Evolutionary conservation across 2,113 vertebrate species (phyloP).

Genomic region (Hippopotamus amphibius): DNA sequence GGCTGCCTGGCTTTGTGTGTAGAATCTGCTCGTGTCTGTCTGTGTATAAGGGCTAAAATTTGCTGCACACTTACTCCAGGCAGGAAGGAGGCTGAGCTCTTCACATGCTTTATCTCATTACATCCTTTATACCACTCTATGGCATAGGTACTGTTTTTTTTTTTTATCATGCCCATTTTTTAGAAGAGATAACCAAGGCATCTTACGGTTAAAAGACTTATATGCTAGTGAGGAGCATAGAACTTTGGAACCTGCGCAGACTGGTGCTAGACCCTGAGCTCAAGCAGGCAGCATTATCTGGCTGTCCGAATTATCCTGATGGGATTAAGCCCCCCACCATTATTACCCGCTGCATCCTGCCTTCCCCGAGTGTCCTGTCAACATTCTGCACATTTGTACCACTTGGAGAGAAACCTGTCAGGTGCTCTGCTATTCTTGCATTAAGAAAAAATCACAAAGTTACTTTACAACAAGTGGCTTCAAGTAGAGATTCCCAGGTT

Average conservation of each 20-base stretch:
- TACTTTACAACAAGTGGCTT: neutral
- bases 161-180: constrained; percentile 14
- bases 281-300: neutral
- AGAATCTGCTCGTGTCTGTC: neutral
- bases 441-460: constrained; percentile 34
- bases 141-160: neutral
- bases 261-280: neutral
- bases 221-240: neutral
- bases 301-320: neutral
- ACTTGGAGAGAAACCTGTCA: neutral
- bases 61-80: neutral
- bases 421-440: neutral
- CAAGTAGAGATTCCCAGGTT: constrained; percentile 32
- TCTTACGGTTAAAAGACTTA: constrained; percentile 32
- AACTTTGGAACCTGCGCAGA: neutral
- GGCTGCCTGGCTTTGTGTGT: neutral
- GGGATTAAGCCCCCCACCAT: neutral
- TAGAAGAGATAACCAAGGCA: constrained; percentile 25
- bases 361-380: neutral
- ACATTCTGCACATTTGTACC: neutral
- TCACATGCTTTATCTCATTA: neutral
- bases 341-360: neutral
- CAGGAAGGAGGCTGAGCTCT: neutral
- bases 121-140: neutral
- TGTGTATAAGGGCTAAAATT: neutral